phyloP scores from a whole-genome alignment of 2,888 invertebrate species.

The Sesia apiformis region DNA sequence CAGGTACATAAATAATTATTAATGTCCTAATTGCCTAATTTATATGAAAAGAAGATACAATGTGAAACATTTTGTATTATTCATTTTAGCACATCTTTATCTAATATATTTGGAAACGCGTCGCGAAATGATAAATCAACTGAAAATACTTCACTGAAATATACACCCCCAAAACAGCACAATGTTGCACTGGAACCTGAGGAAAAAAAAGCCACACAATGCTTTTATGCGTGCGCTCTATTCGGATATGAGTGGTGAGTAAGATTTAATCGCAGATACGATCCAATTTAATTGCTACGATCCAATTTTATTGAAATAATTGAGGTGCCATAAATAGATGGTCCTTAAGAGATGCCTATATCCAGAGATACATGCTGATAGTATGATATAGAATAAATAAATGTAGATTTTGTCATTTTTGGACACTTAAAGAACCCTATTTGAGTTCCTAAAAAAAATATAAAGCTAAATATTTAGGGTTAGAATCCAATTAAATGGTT shows the following conservation, averaged over 20 bases:
- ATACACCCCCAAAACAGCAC: constrained; percentile 42
- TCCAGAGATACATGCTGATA: too few species aligned
- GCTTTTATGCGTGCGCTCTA: constrained; percentile 47
- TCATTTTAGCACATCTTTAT: constrained; percentile 48
- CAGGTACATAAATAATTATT: constrained; percentile 26
- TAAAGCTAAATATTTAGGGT: too few species aligned
- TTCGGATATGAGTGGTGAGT: constrained; percentile 56
- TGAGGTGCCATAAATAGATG: too few species aligned
- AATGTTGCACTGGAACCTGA: constrained; percentile 20
- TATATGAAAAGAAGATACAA: neutral
- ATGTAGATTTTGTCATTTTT: too few species aligned
- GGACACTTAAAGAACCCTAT: too few species aligned
- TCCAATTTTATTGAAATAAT: too few species aligned
- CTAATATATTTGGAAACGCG: constrained; percentile 45
- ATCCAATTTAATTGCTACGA: too few species aligned
- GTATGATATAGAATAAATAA: too few species aligned
- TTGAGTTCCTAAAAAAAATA: too few species aligned
- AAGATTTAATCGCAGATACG: neutral
- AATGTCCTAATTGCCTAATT: neutral
- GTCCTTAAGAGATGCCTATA: too few species aligned
- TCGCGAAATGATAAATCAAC: constrained; percentile 17
- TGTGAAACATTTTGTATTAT: constrained; percentile 1
- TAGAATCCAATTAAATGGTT: neutral
- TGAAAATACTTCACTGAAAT: constrained; percentile 47
- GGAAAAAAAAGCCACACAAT: constrained; percentile 34